Evolutionary conservation across 2,113 vertebrate genomes (phyloP), one percentile per base, ranked within the genome.

Genomic region (Paratilapia polleni): DNA sequence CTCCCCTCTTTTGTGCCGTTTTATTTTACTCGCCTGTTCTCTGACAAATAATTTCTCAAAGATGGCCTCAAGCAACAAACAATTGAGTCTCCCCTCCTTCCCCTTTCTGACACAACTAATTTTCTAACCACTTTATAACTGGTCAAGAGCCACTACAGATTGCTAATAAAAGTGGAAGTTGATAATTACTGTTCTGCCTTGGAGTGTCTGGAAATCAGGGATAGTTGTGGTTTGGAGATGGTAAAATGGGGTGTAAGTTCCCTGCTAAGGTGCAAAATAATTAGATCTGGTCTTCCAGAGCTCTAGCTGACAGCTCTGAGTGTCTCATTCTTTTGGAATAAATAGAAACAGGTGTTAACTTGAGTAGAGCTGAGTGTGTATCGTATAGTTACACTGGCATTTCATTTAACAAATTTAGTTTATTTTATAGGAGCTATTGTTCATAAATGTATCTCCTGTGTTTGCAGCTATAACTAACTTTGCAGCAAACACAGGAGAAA

Each of bases 141-240:
- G 85, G 92, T 91, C 84, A 85, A 89, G 84, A 89, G 82, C 83
- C 74, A 84, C 88, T 80, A 87, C 83, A 82, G 89, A 90, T 86
- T 85, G 85, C 36, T 83, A 81, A 92, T 88, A 78, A 94, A 90
- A 73, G 68, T 73, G 77, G 80, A 88, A 86, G 85, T 83, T 81
- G 88, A 89, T 89, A 80, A 90, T 92, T 82, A 89, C 88, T 77
- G 78, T 83, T 61, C 66, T 80, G 81, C 81, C 26, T 17, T 62
- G 64, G 41, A 81, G 76, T 82, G 66, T 87, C 28, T 52, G 78
- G 49, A 89, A 92, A 92, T 81, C 80, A 93, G 68, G 81, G 81
- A 81, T 88, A 73, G 87, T 80, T 83, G 64, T 57, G 64, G 68
- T 75, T 78, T 59, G 77, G 82, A 82, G 36, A 31, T 62, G 17